Base-by-base conservation (phyloP, 2,797 vertebrate genomes). In the Toxotes lorentzi region DNA sequence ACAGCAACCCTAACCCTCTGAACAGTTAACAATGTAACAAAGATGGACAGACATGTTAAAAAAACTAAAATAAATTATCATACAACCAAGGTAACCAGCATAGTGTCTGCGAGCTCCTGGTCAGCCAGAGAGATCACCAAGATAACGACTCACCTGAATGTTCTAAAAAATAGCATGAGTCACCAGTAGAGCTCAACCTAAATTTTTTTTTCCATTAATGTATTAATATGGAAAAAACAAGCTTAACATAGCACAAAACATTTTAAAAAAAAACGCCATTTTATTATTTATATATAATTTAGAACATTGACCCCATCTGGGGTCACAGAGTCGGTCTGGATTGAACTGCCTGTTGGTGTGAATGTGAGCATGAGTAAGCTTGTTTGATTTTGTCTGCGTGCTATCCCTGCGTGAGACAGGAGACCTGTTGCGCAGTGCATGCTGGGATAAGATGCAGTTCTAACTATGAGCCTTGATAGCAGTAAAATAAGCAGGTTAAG, bases 331-430 rank as follows among this genome's bases (percentile, higher is more conserved):
- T 45, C 32, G 7, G 23, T 70, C 43, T 58, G 51, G 45, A 48
- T 54, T 70, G n/a, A 58, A 50, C n/a, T 35, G 41, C n/a, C 30
- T 51, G 24, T 24, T 35, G 23, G 5, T 76, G 59, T 65, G 21
- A 65, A 54, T 23, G 23, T 58, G 62, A 62, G n/a, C 16, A 16
- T 43, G 51, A 72, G 61, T 47, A 21, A 69, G 32, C n/a, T 47
- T 68, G 75, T 70, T 70, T 35, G 14, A 50, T 58, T 79, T 58
- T 27, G 8, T 76, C n/a, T 63, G 24, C 73, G 47, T 72, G 61
- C 19, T 16, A 17, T 58, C 27, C 19, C n/a, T 59, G 21, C 73
- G 47, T 72, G 57, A 24, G 24, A 4, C 10, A 43, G 13, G 8
- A 45, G 27, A 40, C 34, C 11, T 63, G 60, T 68, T 58, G 24